Percentiles rank a stretch among this genome's conserved stretches.
phyloP scores from a whole-genome alignment of 1,140 invertebrate species.

The Drosophila suzukii region DNA sequence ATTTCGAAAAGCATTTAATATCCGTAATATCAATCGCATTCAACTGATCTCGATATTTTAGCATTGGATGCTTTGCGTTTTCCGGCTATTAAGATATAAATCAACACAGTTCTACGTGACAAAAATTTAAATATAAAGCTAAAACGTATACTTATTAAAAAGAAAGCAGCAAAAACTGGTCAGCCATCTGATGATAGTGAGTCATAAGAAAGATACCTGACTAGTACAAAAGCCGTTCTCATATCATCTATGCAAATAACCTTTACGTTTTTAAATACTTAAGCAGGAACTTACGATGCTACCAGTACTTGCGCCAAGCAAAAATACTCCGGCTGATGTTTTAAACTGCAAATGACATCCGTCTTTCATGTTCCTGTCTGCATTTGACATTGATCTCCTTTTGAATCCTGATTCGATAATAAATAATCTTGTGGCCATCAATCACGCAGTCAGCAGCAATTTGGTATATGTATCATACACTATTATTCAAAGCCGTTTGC shows the following conservation, averaged over 20 bases:
- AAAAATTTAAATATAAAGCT: conserved; percentile 2
- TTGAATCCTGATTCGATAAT: conserved; percentile 36
- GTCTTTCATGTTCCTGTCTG: conserved; percentile 24
- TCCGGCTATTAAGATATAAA: background rate
- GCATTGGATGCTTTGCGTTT: background rate
- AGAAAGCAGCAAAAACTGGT: conserved; percentile 17
- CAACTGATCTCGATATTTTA: background rate
- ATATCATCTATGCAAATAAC: background rate
- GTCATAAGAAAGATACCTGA: conserved; percentile 9
- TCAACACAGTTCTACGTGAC: conserved; percentile 6
- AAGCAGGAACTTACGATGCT: conserved; percentile 6
- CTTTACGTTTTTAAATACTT: background rate
- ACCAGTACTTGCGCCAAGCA: background rate
- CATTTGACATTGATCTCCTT: conserved; percentile 37
- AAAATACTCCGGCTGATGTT: background rate
- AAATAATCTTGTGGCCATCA: conserved; percentile 32
- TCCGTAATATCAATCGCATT: background rate
- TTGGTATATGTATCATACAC: conserved; percentile 10
- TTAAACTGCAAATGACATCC: background rate
- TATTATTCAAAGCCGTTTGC: conserved; percentile 10
- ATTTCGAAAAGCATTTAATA: background rate
- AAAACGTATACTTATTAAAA: conserved; percentile 7
- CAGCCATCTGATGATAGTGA: background rate
- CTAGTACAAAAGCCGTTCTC: background rate
- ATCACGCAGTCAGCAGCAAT: conserved; percentile 29